A percentile compares a stretch with the other conserved stretches of the same genome.
Conservation (phyloP, 2,797 vertebrate genomes). For the Taeniopygia guttata region DNA sequence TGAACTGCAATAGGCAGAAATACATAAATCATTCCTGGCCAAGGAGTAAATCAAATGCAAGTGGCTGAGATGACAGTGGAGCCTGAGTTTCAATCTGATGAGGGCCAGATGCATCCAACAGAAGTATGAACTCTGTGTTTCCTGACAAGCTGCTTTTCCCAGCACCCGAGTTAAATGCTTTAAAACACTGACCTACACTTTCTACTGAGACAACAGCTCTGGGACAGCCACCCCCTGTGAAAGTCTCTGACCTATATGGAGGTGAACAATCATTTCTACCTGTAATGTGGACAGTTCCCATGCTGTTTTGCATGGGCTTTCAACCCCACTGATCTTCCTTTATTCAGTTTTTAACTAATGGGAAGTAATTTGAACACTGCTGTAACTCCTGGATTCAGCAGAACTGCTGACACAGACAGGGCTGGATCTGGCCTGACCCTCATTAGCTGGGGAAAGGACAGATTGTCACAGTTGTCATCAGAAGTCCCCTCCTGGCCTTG, state of each 20-base stretch:
- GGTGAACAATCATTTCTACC: background rate
- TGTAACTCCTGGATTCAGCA: background rate
- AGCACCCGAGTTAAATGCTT: background rate
- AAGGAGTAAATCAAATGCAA: constrained; percentile 21
- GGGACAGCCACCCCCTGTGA: background rate
- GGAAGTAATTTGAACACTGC: background rate
- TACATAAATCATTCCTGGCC: background rate
- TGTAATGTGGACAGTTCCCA: background rate
- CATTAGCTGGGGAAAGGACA: background rate
- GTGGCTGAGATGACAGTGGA: background rate
- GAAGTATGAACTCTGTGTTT: background rate
- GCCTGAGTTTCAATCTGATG: background rate
- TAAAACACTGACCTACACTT: background rate
- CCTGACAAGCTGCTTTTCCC: background rate
- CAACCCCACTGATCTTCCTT: background rate
- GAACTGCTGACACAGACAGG: background rate
- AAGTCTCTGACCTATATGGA: background rate
- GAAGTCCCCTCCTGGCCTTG: background rate
- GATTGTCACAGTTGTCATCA: background rate
- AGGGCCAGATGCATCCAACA: background rate
- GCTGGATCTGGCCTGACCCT: background rate
- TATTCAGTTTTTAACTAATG: background rate
- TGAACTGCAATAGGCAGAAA: background rate
- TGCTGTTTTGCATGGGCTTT: background rate
- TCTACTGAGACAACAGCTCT: background rate